These are phyloP conservation scores for Luscinia luscinia DNA, from an alignment of 2,797 vertebrate genomes.

Conservation along the genomic window DNA sequence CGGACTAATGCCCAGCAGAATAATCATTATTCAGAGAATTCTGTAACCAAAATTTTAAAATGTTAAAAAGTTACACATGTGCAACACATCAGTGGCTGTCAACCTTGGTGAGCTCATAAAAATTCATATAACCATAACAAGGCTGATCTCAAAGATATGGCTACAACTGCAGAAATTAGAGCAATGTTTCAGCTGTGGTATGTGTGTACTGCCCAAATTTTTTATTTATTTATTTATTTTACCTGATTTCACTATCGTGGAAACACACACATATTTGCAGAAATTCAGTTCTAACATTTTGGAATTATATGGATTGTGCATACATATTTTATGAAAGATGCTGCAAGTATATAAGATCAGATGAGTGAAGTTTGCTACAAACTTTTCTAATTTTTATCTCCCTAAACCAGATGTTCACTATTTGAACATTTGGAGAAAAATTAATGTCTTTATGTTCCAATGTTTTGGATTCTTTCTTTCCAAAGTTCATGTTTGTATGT, in stretches of 20 bases:
- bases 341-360: not conserved
- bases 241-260: not conserved
- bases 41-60: not conserved
- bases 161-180: not conserved
- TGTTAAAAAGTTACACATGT: not conserved
- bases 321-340: not conserved
- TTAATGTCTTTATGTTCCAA: not conserved
- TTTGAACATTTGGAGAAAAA: not conserved
- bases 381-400: not conserved
- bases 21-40: not conserved
- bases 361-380: not conserved
- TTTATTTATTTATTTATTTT: not conserved
- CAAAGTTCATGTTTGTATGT: not conserved
- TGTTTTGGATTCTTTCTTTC: not conserved
- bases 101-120: not conserved
- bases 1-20: not conserved
- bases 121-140: not conserved
- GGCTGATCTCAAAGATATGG: not conserved
- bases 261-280: not conserved
- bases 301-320: not conserved
- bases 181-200: not conserved
- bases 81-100: not conserved
- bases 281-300: not conserved
- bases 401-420: not conserved
- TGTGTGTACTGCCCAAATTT: not conserved